Evolutionary conservation across 2,797 vertebrate genomes (phyloP), one percentile per base, ranked within the genome.

Genomic region (Harpagifer antarcticus): DNA sequence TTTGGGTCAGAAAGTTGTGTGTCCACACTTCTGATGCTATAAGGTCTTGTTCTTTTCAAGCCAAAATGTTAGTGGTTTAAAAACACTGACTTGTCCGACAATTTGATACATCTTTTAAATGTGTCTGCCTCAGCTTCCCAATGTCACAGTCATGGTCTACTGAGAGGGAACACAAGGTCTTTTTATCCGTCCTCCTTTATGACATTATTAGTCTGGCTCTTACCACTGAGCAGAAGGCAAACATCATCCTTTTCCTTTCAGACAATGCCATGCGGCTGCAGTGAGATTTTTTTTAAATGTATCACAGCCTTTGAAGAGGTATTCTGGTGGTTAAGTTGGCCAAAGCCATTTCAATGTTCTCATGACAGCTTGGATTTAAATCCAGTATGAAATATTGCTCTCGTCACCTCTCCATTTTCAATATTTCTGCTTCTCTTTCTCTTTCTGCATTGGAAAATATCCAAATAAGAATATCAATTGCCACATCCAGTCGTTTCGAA

Each of bases 281-380:
- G 0, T 47, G 40, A 49, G 5, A 54, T 77, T 68, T 66, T 27
- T 14, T 49, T 54, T 50, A 3, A 19, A 61, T 64, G 8, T 53
- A 43, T 75, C 58, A 63, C 19, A 54, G 40, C 66, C 67, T 76
- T 79, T 70, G 42, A 83, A 72, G 50, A 66, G 40, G 27, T 52
- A 56, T 71, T 14, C 27, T 59, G 49, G 33, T 70, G 43, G 23
- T 68, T 85, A 16, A 49, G 19, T 31, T 7, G 4, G 17, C 15
- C n/a, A n/a, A 68, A 60, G 58, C 8, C 19, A 53, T 68, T 74
- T 64, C 43, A 65, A 7, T 53, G 40, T 55, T 77, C 23, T 64
- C 60, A 44, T 44, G 20, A 44, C 40, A 48, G 68, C 31, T 23
- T 66, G 44, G 48, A 31, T 71, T 65, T 69, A 33, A 59, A 77